Percentiles rank a stretch among this genome's conserved stretches.
Conservation (phyloP, 2,797 vertebrate genomes). For the Meriones psammophilus region DNA sequence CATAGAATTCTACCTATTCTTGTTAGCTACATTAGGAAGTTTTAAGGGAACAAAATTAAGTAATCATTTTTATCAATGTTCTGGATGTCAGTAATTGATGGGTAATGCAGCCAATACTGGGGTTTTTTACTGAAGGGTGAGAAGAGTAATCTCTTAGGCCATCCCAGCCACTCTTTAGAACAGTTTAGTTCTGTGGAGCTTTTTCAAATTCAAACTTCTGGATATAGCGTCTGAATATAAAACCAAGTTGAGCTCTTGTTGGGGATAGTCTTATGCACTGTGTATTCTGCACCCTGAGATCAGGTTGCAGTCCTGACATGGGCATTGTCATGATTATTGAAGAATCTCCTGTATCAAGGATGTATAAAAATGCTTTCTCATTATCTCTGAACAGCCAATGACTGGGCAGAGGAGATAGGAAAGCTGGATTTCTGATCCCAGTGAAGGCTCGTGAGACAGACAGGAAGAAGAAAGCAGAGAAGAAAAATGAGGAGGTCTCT, state of each 20-base stretch:
- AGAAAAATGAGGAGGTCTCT: too few species aligned
- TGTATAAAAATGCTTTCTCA: too few species aligned
- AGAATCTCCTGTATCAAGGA: too few species aligned
- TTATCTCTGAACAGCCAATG: too few species aligned
- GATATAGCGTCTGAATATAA: conserved; percentile 66
- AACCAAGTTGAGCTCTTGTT: conserved; percentile 55
- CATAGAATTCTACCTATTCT: neutral
- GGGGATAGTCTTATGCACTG: too few species aligned
- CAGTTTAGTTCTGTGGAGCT: conserved; percentile 43
- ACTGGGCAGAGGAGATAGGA: too few species aligned
- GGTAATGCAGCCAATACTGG: conserved; percentile 35
- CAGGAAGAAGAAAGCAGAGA: too few species aligned
- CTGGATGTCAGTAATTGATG: conserved; percentile 53
- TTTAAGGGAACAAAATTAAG: neutral
- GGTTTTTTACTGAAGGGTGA: neutral
- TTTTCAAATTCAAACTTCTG: conserved; percentile 69
- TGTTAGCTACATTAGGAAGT: neutral
- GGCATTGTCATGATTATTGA: too few species aligned
- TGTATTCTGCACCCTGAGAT: too few species aligned
- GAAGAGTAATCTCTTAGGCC: neutral
- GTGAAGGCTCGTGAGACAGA: too few species aligned
- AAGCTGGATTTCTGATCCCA: too few species aligned
- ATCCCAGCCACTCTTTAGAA: conserved; percentile 10
- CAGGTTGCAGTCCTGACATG: too few species aligned
- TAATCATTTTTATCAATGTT: conserved; percentile 40